Conservation (phyloP, 2,113 vertebrate species). For the Saccopteryx bilineata region DNA sequence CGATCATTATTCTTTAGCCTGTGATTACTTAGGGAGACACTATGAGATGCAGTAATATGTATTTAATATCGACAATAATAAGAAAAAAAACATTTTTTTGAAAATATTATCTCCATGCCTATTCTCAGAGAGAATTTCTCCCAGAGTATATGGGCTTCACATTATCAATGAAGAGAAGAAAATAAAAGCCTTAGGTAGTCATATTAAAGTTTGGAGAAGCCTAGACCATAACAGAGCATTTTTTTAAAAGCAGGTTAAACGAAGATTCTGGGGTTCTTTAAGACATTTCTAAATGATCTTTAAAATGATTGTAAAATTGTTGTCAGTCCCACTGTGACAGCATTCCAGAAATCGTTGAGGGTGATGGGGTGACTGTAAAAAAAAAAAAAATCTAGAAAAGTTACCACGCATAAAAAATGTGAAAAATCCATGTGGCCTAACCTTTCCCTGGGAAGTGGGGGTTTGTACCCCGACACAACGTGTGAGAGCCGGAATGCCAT, state of each 20-base stretch:
- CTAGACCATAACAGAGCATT: background rate
- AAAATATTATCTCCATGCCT: background rate
- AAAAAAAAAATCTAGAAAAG: background rate
- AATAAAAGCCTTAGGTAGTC: background rate
- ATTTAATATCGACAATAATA: background rate
- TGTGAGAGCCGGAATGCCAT: accelerated
- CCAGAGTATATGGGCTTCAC: background rate
- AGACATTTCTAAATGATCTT: slow-evolving; percentile 21
- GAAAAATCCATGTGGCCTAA: background rate
- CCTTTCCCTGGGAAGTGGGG: background rate
- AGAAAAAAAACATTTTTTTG: background rate
- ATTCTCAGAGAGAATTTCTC: background rate
- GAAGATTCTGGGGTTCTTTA: background rate
- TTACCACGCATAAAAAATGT: background rate
- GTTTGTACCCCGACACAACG: background rate
- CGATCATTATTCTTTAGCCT: slow-evolving; percentile 1
- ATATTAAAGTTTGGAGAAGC: background rate
- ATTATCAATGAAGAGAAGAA: background rate
- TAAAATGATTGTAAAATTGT: background rate
- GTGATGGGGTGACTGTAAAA: background rate
- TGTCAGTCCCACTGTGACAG: background rate
- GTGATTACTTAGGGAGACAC: background rate
- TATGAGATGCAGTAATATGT: background rate
- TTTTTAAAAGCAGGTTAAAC: background rate
- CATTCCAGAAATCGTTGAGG: background rate